Conservation (phyloP, 2,888 invertebrate genomes). For the Pycnomerus fuliginosus region DNA sequence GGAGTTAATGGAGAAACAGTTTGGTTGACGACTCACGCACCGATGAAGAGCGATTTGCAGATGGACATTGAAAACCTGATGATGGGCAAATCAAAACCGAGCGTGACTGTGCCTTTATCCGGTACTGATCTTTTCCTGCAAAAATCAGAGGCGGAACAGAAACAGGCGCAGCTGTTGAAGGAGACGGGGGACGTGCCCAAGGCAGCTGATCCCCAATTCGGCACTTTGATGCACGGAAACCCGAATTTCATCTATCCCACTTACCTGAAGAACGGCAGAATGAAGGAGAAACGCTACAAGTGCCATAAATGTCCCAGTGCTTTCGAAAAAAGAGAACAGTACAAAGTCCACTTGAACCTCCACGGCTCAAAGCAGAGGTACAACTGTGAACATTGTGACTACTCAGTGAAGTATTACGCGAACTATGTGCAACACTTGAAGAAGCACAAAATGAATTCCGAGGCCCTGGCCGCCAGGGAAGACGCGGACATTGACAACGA, state of each 20-base stretch:
- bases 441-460: slow-evolving; percentile 73
- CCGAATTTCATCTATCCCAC: slow-evolving; percentile 77
- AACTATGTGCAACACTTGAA: slow-evolving; percentile 80
- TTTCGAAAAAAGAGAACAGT: slow-evolving; percentile 82
- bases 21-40: slow-evolving; percentile 47
- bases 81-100: slow-evolving; percentile 30
- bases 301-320: slow-evolving; percentile 86
- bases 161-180: slow-evolving; percentile 53
- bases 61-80: slow-evolving; percentile 24
- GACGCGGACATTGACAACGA: slow-evolving; percentile 41
- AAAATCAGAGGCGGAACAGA: slow-evolving; percentile 59
- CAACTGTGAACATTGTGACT: slow-evolving; percentile 82
- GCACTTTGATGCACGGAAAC: slow-evolving; percentile 69
- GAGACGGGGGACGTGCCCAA: slow-evolving; percentile 48
- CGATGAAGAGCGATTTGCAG: slow-evolving; percentile 32
- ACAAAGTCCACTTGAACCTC: slow-evolving; percentile 76
- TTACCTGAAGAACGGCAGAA: slow-evolving; percentile 69
- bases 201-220: slow-evolving; percentile 67
- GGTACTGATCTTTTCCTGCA: slow-evolving; percentile 68
- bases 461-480: slow-evolving; percentile 59
- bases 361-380: slow-evolving; percentile 84
- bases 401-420: slow-evolving; percentile 84
- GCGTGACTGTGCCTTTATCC: slow-evolving; percentile 59
- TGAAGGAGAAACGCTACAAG: slow-evolving; percentile 77
- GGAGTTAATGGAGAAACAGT: slow-evolving; percentile 44